Evolutionary conservation across 2,888 invertebrate species (phyloP).

Genomic region (Orthonychiurus folsomi): DNA sequence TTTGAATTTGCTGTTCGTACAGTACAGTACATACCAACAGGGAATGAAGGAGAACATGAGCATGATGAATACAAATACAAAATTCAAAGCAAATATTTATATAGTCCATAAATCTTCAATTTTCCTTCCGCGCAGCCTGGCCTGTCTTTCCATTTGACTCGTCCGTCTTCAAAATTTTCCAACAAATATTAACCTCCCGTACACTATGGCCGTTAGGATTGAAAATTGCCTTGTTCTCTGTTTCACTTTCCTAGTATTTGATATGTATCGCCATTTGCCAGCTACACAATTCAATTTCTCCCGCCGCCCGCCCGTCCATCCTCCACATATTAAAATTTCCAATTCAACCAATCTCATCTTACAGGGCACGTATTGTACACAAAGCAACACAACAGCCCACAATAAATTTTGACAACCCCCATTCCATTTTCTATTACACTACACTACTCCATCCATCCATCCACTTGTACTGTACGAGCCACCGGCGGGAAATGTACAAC

Average conservation of each 20-base stretch:
- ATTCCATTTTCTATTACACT: not conserved
- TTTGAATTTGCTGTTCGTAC: too few relatives aligned
- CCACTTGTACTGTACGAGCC: too few relatives aligned
- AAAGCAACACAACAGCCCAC: too few relatives aligned
- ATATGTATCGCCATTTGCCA: not conserved
- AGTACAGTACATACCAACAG: too few relatives aligned
- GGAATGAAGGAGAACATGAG: too few relatives aligned
- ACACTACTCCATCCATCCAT: too few relatives aligned
- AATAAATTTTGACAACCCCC: not conserved
- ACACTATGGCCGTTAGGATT: too few relatives aligned
- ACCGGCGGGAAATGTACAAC: too few relatives aligned
- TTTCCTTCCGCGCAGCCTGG: not conserved
- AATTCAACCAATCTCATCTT: not conserved
- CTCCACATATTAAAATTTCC: not conserved
- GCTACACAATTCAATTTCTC: not conserved
- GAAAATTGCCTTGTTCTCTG: not conserved
- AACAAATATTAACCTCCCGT: not conserved
- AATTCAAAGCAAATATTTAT: conserved; percentile 1
- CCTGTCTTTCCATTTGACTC: not conserved
- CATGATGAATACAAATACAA: not conserved
- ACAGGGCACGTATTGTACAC: too few relatives aligned
- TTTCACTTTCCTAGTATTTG: not conserved
- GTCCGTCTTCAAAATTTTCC: not conserved
- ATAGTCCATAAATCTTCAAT: not conserved
- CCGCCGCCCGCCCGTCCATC: too few relatives aligned